These are phyloP conservation scores for Pyralis farinalis DNA, from an alignment of 2,888 invertebrate species.

Conservation along the genomic window DNA sequence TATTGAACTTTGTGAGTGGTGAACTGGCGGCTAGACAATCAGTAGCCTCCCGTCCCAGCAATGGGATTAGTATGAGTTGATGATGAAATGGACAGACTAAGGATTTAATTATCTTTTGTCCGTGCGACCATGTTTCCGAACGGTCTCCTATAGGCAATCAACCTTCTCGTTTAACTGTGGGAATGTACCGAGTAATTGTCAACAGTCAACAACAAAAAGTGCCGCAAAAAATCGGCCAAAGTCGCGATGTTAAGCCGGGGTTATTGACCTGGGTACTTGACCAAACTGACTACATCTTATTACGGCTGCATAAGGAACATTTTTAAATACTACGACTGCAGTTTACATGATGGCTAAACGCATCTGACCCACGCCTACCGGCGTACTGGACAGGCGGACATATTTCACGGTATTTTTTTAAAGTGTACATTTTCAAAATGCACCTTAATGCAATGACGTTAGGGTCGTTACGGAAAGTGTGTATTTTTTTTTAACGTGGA, in stretches of 20 bases:
- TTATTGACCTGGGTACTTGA: slow-evolving; percentile 45
- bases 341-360: slow-evolving; percentile 20
- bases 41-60: no score
- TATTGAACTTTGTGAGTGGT: no score
- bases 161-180: slow-evolving; percentile 32
- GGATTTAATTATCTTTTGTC: neutral
- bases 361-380: slow-evolving; percentile 75
- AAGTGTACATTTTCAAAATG: slow-evolving; percentile 30
- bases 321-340: slow-evolving; percentile 38
- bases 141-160: slow-evolving; percentile 32
- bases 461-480: slow-evolving; percentile 34
- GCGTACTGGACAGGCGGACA: slow-evolving; percentile 63
- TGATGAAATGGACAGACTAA: no score
- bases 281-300: slow-evolving; percentile 37
- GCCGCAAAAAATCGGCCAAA: slow-evolving; percentile 42
- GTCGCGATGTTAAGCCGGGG: slow-evolving; percentile 49
- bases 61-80: no score
- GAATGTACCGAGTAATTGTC: slow-evolving; percentile 49
- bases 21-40: no score
- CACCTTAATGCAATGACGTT: slow-evolving; percentile 40
- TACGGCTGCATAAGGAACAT: slow-evolving; percentile 38
- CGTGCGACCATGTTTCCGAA: slow-evolving; percentile 11
- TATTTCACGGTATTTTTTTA: slow-evolving; percentile 65
- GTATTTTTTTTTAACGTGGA: slow-evolving; percentile 36
- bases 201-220: slow-evolving; percentile 39